Base-by-base conservation (phyloP, 2,797 vertebrate species). In the Lithobates pipiens region DNA sequence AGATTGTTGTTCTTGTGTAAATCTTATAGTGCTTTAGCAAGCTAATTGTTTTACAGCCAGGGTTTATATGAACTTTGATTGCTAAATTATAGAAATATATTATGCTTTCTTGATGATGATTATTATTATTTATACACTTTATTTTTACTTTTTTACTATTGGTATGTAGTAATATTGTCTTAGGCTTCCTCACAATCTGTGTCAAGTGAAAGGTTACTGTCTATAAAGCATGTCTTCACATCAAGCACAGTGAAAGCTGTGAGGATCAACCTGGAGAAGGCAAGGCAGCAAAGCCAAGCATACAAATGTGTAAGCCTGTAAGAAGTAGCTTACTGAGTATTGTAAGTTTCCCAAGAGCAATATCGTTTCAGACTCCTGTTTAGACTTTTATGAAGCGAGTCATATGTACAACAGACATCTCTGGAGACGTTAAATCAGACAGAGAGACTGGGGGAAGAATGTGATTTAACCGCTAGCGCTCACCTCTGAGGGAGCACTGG, bases 391-490 rank as follows among this genome's bases (percentile, higher is more conserved):
- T 67, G 65, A 67, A 67, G 65, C 65, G 16, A 67, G 65, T 67
- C n/a, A 29, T 67, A 29, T 67, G 65, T 67, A 67, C 65, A 67
- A 67, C 65, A 67, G n/a, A 67, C 25, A 67, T 67, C 65, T 67
- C 65, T 2, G 10, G 65, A 67, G 65, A 29, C 25, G 15, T 67
- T 46, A 29, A 29, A 67, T 67, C 65, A 67, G 65, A 29, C 27
- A 29, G 65, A 67, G 65, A 67, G 16, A 67, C 65, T 11, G 27
- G 29, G 25, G 11, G 65, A 67, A 13, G 27, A 67, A 29, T 67
- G 63, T 27, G 65, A 67, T 67, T 67, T 67, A 25, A 67, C 65
- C 3, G 25, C 65, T 8, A 29, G 65, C 25, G 27, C 25, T 25
- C 11, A 11, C 25, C 65, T 29, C 65, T 10, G 65, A 67, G 65